Percentiles rank a stretch among this genome's conserved stretches.
Evolutionary conservation across 2,797 vertebrate genomes (phyloP).

Genomic region (Phataginus tetradactyla): DNA sequence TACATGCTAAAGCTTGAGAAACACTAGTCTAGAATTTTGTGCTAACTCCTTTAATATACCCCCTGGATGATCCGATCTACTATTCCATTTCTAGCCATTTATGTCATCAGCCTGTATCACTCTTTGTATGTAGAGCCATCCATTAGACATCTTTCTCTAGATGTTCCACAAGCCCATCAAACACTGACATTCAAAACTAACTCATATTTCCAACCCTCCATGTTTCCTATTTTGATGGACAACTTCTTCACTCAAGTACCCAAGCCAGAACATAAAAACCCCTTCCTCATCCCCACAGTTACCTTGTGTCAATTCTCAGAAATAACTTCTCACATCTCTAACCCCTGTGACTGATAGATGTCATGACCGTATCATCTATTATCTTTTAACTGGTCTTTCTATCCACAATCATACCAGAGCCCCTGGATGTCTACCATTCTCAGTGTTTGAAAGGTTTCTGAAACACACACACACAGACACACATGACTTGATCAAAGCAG

Average conservation of each 20-base stretch:
- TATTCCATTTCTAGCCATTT: neutral
- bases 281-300: neutral
- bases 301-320: neutral
- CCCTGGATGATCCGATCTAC: neutral
- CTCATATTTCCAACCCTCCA: neutral
- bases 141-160: neutral
- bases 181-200: neutral
- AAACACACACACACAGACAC: neutral
- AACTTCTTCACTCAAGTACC: neutral
- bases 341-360: neutral
- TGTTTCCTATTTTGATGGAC: neutral
- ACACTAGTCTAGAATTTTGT: neutral
- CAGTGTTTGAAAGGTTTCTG: neutral
- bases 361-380: neutral
- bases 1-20: neutral
- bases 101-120: neutral
- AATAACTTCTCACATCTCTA: neutral
- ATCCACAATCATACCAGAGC: neutral
- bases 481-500: neutral
- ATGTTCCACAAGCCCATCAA: neutral
- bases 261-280: neutral
- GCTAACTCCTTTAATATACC: neutral
- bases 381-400: neutral
- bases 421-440: neutral
- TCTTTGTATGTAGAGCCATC: neutral